Conservation (phyloP, 2,888 invertebrate species). For the Cabera pusaria region DNA sequence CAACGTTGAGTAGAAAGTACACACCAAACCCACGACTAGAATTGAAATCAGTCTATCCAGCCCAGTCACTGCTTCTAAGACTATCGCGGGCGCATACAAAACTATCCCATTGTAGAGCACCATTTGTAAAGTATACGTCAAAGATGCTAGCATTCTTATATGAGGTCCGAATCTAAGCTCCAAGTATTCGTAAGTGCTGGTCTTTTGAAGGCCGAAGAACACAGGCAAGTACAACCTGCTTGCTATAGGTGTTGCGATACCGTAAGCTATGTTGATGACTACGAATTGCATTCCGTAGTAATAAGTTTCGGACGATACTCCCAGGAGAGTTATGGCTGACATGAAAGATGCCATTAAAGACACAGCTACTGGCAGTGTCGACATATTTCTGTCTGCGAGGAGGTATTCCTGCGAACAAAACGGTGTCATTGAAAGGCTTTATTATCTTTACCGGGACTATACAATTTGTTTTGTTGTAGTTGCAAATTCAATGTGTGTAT, state of each 20-base stretch:
- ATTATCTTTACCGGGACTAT: too few relatives aligned
- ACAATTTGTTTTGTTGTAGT: too few relatives aligned
- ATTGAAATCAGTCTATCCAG: constrained; percentile 88
- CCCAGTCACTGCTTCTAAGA: constrained; percentile 93
- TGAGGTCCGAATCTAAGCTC: constrained; percentile 92
- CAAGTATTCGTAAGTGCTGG: constrained; percentile 97
- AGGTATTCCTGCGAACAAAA: constrained; percentile 88
- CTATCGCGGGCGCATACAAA: constrained; percentile 96
- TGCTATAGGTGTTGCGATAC: constrained; percentile 89
- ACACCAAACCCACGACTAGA: constrained; percentile 88
- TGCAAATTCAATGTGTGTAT: too few relatives aligned
- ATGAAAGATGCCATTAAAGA: constrained; percentile 97
- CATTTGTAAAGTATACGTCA: constrained; percentile 95
- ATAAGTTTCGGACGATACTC: constrained; percentile 94
- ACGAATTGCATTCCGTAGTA: constrained; percentile 92
- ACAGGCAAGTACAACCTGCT: constrained; percentile 92
- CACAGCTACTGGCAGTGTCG: constrained; percentile 91
- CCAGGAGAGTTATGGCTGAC: constrained; percentile 95
- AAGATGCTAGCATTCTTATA: constrained; percentile 90
- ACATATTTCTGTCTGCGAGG: constrained; percentile 91
- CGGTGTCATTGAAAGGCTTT: too few relatives aligned
- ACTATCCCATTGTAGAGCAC: constrained; percentile 95
- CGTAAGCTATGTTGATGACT: constrained; percentile 89
- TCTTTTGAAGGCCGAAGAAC: constrained; percentile 91
- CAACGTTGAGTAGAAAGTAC: constrained; percentile 93